Evolutionary conservation across 1,140 invertebrate genomes (phyloP).

Genomic region (Triops cancriformis): DNA sequence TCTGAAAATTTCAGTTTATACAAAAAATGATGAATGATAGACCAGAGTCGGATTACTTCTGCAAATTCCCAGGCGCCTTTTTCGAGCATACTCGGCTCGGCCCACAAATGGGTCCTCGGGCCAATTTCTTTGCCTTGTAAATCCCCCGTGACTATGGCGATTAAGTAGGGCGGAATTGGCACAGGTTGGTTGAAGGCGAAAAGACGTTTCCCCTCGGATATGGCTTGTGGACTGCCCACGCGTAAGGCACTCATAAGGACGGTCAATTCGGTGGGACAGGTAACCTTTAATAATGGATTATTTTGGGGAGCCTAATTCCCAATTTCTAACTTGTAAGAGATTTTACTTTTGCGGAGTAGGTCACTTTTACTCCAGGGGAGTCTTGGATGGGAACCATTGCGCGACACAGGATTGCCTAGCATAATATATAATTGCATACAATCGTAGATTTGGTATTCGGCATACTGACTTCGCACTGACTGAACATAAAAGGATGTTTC

Average conservation of each 20-base stretch:
- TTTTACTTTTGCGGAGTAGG: conserved; percentile 68
- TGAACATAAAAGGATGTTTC: conserved; percentile 80
- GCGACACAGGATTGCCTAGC: conserved; percentile 76
- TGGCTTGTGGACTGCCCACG: conserved; percentile 40
- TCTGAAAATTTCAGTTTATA: conserved; percentile 41
- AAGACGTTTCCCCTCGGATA: conserved; percentile 36
- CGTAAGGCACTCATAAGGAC: conserved; percentile 84
- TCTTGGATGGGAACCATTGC: conserved; percentile 90
- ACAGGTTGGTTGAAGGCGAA: conserved; percentile 66
- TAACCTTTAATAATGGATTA: conserved; percentile 44
- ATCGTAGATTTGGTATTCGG: conserved; percentile 26
- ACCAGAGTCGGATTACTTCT: conserved; percentile 43
- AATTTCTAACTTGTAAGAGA: neutral
- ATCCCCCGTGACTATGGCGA: conserved; percentile 79
- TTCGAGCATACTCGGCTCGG: conserved; percentile 77
- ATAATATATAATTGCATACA: conserved; percentile 29
- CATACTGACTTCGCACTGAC: conserved; percentile 69
- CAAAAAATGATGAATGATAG: neutral
- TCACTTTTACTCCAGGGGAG: conserved; percentile 80
- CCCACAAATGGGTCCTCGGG: conserved; percentile 74
- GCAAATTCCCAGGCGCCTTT: conserved; percentile 77
- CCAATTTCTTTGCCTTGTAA: conserved; percentile 68
- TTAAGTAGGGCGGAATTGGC: conserved; percentile 61
- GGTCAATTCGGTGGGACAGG: conserved; percentile 62
- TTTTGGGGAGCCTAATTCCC: neutral